Evolutionary conservation across 2,113 vertebrate genomes (phyloP).

Genomic region (Murina feae): DNA sequence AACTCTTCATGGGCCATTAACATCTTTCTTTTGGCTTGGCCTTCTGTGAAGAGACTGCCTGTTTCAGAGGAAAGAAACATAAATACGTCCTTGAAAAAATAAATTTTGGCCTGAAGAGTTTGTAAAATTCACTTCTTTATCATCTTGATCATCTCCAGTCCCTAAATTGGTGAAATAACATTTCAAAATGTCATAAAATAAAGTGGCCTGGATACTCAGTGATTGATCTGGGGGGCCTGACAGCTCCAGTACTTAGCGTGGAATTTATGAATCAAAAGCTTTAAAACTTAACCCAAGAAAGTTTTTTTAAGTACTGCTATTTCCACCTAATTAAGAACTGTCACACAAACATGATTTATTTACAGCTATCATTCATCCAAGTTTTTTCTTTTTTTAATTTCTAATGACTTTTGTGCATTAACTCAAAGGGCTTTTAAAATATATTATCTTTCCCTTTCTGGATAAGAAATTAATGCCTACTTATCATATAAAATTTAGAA

Average conservation of each 20-base stretch:
- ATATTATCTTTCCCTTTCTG: constrained; percentile 2
- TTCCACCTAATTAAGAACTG: constrained; percentile 82
- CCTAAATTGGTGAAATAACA: constrained; percentile 48
- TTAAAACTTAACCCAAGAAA: constrained; percentile 79
- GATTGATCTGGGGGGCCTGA: constrained; percentile 58
- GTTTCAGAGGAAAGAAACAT: neutral
- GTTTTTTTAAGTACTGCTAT: constrained; percentile 75
- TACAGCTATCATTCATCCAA: constrained; percentile 76
- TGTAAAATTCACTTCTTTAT: constrained; percentile 40
- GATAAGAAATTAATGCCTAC: constrained; percentile 5
- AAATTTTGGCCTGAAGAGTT: constrained; percentile 31
- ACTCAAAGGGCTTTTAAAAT: constrained; percentile 51
- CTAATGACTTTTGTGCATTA: constrained; percentile 78
- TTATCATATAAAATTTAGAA: constrained; percentile 33
- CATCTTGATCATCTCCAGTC: neutral
- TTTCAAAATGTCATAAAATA: constrained; percentile 42
- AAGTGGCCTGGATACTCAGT: constrained; percentile 42
- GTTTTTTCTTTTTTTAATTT: constrained; percentile 45
- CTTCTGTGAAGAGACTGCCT: neutral
- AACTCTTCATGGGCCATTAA: neutral
- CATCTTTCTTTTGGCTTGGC: neutral
- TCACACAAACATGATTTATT: constrained; percentile 79
- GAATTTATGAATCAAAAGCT: constrained; percentile 80
- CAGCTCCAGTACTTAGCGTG: constrained; percentile 69
- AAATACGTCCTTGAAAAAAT: constrained; percentile 3